Evolutionary conservation across 2,888 invertebrate species (phyloP).

Genomic region (Cosmia pyralina): DNA sequence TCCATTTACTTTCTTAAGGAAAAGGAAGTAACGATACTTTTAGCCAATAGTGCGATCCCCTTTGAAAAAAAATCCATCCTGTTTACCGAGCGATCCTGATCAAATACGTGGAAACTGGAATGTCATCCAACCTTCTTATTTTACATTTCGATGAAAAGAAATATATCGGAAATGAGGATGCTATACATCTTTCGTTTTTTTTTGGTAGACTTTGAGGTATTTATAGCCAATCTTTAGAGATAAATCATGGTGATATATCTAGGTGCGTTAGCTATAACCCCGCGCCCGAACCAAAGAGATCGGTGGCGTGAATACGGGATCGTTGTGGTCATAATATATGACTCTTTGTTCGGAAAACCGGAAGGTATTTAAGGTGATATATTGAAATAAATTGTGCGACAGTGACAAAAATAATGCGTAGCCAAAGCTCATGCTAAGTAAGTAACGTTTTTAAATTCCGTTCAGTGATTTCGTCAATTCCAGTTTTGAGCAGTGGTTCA

Average conservation of each 20-base stretch:
- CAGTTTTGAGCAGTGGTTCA: too few relatives aligned
- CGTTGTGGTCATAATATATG: neutral
- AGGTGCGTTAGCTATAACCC: neutral
- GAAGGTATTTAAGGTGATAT: too few relatives aligned
- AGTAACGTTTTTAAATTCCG: too few relatives aligned
- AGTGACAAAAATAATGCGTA: too few relatives aligned
- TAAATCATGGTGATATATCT: neutral
- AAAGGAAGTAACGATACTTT: neutral
- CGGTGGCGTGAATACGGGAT: neutral
- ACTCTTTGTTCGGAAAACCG: too few relatives aligned
- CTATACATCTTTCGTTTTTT: neutral
- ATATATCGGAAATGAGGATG: neutral
- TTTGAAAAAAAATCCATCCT: neutral
- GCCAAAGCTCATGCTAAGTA: too few relatives aligned
- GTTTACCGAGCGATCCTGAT: slow-evolving; percentile 12
- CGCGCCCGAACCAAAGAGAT: neutral
- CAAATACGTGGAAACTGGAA: slow-evolving; percentile 10
- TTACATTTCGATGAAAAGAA: slow-evolving; percentile 2
- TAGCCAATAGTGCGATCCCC: neutral
- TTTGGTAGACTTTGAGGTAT: neutral
- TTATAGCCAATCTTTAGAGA: neutral
- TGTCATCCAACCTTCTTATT: neutral
- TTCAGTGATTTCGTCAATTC: too few relatives aligned
- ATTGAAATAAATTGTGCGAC: too few relatives aligned
- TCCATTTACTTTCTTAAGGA: neutral